Base-by-base conservation (phyloP, 2,797 vertebrate genomes). In the Poeciliopsis paucimaculata region DNA sequence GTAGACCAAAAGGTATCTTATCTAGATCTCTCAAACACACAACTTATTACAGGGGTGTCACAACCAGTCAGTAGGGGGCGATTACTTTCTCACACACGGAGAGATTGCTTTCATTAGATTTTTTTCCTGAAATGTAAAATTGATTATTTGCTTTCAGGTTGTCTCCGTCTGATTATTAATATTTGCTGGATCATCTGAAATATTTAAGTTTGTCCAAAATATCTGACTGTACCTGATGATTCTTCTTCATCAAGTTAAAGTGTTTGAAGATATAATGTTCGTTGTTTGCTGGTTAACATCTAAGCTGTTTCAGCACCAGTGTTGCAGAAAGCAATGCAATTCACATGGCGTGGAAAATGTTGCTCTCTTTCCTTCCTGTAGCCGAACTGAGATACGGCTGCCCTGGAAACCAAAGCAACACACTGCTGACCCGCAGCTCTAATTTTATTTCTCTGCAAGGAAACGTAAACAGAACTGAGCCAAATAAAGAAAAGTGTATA, bases 361-460 rank as follows among this genome's bases (percentile, higher is more conserved):
- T 89, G 78, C 72, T 84, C 79, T 88, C 55, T 73, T 90, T 85
- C 82, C 75, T 72, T 71, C 83, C 74, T 86, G n/a, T 85, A 76
- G 83, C 80, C 88, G 75, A 86, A 53, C 41, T 18, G 51, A 80
- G 66, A 72, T 51, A 76, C 75, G 68, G 66, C 77, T 1, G 55
- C 62, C 62, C 83, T 82, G 79, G 82, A 79, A 84, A 76, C 77
- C n/a, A 77, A 84, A 87, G 62, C 80, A 43, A 79, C 62, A 72
- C 5, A 31, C 70, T 81, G 53, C 78, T 75, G 47, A 85, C 83
- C 86, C 78, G 79, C 73, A 80, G 74, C 71, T 83, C 71, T 86
- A 23, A 84, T 82, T 88, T 74, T 78, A 28, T 88, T 80, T 78
- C 55, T 36, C 72, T 60, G 77, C 47, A 66, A 49, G 39, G 64